Conservation (phyloP, 2,797 vertebrate genomes). For the Vespertilio murinus region DNA sequence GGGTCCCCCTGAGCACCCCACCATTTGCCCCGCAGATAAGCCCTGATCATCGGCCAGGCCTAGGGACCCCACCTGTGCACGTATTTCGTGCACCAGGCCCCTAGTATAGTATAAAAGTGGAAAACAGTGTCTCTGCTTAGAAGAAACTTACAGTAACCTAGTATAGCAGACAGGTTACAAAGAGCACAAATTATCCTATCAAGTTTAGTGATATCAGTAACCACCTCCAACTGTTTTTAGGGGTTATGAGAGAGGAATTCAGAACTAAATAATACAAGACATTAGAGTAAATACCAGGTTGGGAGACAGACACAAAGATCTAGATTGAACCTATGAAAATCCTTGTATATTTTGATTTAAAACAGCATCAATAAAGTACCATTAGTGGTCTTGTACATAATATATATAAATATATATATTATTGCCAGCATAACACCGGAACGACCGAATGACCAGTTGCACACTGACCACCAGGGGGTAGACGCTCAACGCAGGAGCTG, state of each 20-base stretch:
- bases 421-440: too few relatives aligned
- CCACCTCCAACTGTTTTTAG: background rate
- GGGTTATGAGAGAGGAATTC: background rate
- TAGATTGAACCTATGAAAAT: background rate
- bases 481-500: too few relatives aligned
- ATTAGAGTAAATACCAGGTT: background rate
- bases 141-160: background rate
- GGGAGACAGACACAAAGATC: background rate
- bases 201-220: background rate
- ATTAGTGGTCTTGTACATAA: background rate
- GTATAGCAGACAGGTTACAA: background rate
- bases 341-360: background rate
- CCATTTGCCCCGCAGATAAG: too few relatives aligned
- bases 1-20: too few relatives aligned
- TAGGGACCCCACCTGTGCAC: too few relatives aligned
- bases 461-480: too few relatives aligned
- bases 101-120: background rate
- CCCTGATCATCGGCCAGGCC: too few relatives aligned
- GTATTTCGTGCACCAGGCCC: too few relatives aligned
- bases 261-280: background rate
- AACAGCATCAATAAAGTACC: background rate
- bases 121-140: background rate
- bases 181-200: background rate
- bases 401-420: too few relatives aligned
- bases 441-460: too few relatives aligned